phyloP scores from a whole-genome alignment of 1,140 invertebrate species.

The Antheraea mylitta region DNA sequence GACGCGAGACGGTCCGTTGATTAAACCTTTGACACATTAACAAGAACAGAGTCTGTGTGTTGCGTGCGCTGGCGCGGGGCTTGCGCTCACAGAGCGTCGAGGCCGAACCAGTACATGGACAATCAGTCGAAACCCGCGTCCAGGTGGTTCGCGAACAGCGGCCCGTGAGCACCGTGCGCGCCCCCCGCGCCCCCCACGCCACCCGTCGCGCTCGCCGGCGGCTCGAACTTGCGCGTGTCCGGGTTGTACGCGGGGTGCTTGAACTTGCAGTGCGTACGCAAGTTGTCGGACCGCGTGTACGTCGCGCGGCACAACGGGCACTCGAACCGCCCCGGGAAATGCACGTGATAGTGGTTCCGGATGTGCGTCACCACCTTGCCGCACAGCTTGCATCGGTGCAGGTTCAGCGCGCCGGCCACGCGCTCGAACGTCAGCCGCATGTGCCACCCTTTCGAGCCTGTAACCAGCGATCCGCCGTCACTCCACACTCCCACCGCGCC shows the following conservation, averaged over 20 bases:
- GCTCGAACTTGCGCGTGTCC: constrained; percentile 90
- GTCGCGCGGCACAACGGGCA: constrained; percentile 92
- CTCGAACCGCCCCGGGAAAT: constrained; percentile 92
- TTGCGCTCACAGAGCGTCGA: constrained; percentile 61
- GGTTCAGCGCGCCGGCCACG: constrained; percentile 91
- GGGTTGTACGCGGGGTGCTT: constrained; percentile 90
- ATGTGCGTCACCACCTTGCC: constrained; percentile 95
- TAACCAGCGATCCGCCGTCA: constrained; percentile 76
- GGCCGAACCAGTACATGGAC: constrained; percentile 68
- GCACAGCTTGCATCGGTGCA: constrained; percentile 94
- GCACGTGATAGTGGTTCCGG: constrained; percentile 94
- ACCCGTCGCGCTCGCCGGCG: constrained; percentile 78
- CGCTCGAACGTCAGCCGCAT: constrained; percentile 94
- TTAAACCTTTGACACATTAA: neutral
- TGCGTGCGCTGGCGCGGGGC: constrained; percentile 27
- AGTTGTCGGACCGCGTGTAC: constrained; percentile 92
- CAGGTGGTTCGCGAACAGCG: constrained; percentile 66
- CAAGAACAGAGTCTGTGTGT: no score
- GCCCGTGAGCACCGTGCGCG: constrained; percentile 77
- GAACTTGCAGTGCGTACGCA: constrained; percentile 93
- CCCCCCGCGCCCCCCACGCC: constrained; percentile 65
- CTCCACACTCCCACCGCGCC: constrained; percentile 22
- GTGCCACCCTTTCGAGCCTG: constrained; percentile 95
- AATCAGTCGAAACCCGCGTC: constrained; percentile 76
- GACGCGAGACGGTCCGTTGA: constrained; percentile 39